These are phyloP conservation scores for Odocoileus hemionus DNA, from an alignment of 2,113 vertebrate species.

Conservation along the genomic window DNA sequence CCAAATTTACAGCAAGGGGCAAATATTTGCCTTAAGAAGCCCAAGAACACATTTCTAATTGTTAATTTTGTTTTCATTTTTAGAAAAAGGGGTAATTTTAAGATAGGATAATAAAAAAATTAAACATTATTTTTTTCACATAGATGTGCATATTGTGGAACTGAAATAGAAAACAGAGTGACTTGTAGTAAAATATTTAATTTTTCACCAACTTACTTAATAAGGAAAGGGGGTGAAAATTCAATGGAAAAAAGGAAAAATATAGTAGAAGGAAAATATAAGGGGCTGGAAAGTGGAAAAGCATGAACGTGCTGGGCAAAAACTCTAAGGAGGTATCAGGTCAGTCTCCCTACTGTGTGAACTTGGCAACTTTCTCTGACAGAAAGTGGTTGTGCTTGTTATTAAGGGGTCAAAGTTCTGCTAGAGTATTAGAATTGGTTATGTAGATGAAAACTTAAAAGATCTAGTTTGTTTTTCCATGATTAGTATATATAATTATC, in stretches of 20 bases:
- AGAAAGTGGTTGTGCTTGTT: background rate
- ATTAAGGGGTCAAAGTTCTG: background rate
- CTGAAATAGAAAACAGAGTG: background rate
- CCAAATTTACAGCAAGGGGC: background rate
- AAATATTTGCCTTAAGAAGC: background rate
- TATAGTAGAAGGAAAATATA: background rate
- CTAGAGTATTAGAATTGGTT: background rate
- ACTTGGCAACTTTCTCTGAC: background rate
- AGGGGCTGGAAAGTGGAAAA: background rate
- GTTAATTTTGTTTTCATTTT: background rate
- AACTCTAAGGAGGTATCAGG: background rate
- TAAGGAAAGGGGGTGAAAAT: background rate
- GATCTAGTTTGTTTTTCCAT: background rate
- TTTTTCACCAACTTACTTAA: background rate
- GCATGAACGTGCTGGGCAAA: background rate
- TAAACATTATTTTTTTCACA: background rate
- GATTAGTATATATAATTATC: background rate
- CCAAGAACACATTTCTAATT: background rate
- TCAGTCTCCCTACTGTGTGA: background rate
- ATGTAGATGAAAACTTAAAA: background rate
- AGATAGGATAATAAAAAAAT: background rate
- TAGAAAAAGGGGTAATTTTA: background rate
- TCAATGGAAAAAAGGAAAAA: background rate
- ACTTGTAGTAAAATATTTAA: background rate
- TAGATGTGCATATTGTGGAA: background rate